These are phyloP conservation scores for Xylota sylvarum DNA, from an alignment of 2,888 invertebrate species.

Conservation along the genomic window DNA sequence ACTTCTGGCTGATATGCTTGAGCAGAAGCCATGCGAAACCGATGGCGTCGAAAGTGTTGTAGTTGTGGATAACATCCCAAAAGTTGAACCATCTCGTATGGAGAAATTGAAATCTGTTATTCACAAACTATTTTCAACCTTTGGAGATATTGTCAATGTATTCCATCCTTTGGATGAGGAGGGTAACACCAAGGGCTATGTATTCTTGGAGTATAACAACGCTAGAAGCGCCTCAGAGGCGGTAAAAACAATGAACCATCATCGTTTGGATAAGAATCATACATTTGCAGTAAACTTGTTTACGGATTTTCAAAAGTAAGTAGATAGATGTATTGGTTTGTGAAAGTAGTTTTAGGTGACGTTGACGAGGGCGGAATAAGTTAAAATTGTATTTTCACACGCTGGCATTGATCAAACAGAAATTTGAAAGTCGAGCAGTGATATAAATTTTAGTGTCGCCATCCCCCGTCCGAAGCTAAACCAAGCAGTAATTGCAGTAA, in stretches of 20 bases:
- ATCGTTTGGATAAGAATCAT: slow-evolving; percentile 98
- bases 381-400: no score
- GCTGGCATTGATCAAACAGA: no score
- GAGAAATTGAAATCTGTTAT: slow-evolving; percentile 97
- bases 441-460: no score
- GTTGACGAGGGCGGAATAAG: background rate
- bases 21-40: slow-evolving; percentile 95
- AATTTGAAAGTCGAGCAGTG: no score
- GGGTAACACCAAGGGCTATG: slow-evolving; percentile 95
- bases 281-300: slow-evolving; percentile 97
- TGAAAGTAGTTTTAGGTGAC: slow-evolving; percentile 33
- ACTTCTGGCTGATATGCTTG: slow-evolving; percentile 95
- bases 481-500: no score
- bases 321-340: slow-evolving; percentile 72
- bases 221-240: slow-evolving; percentile 94
- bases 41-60: slow-evolving; percentile 98
- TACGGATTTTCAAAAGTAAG: slow-evolving; percentile 97
- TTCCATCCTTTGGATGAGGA: slow-evolving; percentile 93
- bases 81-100: slow-evolving; percentile 95
- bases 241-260: slow-evolving; percentile 94
- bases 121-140: slow-evolving; percentile 95
- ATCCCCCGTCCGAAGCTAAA: no score
- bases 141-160: slow-evolving; percentile 94
- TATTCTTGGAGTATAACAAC: slow-evolving; percentile 96
- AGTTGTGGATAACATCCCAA: slow-evolving; percentile 98